These are phyloP conservation scores for Galagoides demidoff DNA, from an alignment of 2,797 vertebrate genomes.

Conservation along the genomic window DNA sequence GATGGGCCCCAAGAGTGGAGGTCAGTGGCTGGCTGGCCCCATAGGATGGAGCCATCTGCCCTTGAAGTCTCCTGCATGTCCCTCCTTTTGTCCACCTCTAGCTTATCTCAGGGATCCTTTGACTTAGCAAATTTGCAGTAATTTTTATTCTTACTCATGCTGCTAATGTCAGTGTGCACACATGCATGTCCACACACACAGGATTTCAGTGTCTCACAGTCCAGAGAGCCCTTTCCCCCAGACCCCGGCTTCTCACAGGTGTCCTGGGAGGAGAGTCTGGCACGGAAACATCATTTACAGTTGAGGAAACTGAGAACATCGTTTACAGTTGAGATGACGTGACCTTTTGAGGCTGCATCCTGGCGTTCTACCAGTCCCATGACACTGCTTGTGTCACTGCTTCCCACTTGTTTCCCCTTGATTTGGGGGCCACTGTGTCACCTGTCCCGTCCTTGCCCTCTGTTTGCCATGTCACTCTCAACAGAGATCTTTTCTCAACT, in stretches of 20 bases:
- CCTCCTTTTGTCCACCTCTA: not conserved
- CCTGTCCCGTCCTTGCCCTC: not conserved
- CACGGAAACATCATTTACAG: not conserved
- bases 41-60: not conserved
- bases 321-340: not conserved
- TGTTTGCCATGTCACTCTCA: not conserved
- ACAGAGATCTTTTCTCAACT: not conserved
- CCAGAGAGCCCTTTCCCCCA: not conserved
- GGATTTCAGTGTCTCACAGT: not conserved
- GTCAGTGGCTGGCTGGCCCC: not conserved
- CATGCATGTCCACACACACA: too few relatives aligned
- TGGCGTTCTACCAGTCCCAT: not conserved
- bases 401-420: not conserved
- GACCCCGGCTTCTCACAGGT: not conserved
- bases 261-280: not conserved
- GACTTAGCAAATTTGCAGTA: not conserved
- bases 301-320: not conserved
- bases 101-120: not conserved
- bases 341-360: not conserved
- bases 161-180: accelerated
- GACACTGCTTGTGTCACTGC: accelerated
- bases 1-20: not conserved
- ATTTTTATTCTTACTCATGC: not conserved
- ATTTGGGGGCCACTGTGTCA: not conserved
- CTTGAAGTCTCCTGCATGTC: not conserved